Evolutionary conservation across 2,113 vertebrate species (phyloP), one percentile per base, ranked within the genome.

Genomic region (Fulmarus glacialis): DNA sequence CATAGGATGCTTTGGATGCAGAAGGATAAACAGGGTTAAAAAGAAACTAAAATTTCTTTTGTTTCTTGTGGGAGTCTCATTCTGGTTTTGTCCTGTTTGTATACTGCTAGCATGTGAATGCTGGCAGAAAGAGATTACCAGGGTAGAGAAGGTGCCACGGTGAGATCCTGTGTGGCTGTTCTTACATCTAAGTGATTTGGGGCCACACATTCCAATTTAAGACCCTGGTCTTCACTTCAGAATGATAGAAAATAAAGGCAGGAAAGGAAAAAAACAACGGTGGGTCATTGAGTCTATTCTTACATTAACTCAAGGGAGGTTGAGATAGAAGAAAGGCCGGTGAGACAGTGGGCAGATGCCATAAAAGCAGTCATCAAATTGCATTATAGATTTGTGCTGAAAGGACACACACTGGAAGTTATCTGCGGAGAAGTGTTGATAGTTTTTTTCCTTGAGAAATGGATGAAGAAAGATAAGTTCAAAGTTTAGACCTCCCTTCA

Each of bases 121-220:
- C 17, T 47, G 32, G 19, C 34, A 94, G 45, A 73, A 82, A 50
- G 30, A 82, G n/a, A 15, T 9, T 89, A 48, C 23, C 19, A 32
- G 17, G 19, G 10, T 29, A 42, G 7, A 55, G 53, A 80, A 47
- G 19, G 52, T 70, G 8, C 36, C 40, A 60, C 1, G 1, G 27
- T 52, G 48, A 83, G 48, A 70, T 52, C 24, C 47, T 29, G 8
- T 34, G 21, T 24, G n/a, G 30, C 7, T 73, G 34, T 67, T 68
- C 67, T 56, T 63, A 47, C 13, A 70, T 67, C 14, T 43, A 62
- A 70, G 36, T 38, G 22, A 84, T 32, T 53, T 70, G 22, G 11
- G 9, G 8, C 24, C 47, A 78, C 23, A 66, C 2, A 27, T 55
- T 94, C 32, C 0, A 0, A 27, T 73, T 36, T 19, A 73, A 93